A percentile compares a stretch with the other conserved stretches of the same genome.
Evolutionary conservation across 2,888 invertebrate species (phyloP).

Genomic region (Coecobrya sp.): DNA sequence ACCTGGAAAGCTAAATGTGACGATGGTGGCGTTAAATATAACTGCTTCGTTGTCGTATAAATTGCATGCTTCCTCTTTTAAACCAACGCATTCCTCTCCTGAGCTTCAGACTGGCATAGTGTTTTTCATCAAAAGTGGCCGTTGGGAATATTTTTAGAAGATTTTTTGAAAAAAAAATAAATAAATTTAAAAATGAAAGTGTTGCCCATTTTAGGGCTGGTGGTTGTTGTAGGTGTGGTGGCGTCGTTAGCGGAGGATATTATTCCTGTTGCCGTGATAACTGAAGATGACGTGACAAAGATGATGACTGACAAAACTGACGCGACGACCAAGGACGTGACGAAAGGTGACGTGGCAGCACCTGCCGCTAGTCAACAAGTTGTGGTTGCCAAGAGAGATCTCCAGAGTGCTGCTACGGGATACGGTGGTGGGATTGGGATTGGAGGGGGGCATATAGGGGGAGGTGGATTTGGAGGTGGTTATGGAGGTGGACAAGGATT

Average conservation of each 20-base stretch:
- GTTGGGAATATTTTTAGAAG: neutral
- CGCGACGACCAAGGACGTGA: constrained; percentile 2
- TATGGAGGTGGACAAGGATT: constrained; percentile 38
- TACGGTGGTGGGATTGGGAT: constrained; percentile 76
- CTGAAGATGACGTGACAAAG: constrained; percentile 50
- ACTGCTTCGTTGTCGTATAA: constrained; percentile 35
- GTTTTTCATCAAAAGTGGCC: neutral
- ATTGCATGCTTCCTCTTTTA: constrained; percentile 63
- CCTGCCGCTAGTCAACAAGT: constrained; percentile 24
- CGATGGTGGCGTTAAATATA: neutral
- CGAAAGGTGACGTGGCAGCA: constrained; percentile 19
- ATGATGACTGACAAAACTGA: constrained; percentile 42
- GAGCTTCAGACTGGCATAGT: constrained; percentile 8
- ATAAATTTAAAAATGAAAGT: constrained; percentile 24
- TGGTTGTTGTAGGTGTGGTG: constrained; percentile 31
- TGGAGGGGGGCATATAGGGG: constrained; percentile 78
- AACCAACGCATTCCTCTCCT: constrained; percentile 31
- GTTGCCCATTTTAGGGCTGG: constrained; percentile 52
- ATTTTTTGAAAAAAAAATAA: neutral
- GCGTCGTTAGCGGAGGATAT: neutral
- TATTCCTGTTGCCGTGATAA: constrained; percentile 39
- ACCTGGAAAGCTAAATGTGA: constrained; percentile 7
- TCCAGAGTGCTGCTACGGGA: constrained; percentile 81
- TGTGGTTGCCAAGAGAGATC: constrained; percentile 76
- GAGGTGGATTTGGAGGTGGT: constrained; percentile 73